Base-by-base conservation (phyloP, 2,113 vertebrate species). In the Oncorhynchus clarkii region DNA sequence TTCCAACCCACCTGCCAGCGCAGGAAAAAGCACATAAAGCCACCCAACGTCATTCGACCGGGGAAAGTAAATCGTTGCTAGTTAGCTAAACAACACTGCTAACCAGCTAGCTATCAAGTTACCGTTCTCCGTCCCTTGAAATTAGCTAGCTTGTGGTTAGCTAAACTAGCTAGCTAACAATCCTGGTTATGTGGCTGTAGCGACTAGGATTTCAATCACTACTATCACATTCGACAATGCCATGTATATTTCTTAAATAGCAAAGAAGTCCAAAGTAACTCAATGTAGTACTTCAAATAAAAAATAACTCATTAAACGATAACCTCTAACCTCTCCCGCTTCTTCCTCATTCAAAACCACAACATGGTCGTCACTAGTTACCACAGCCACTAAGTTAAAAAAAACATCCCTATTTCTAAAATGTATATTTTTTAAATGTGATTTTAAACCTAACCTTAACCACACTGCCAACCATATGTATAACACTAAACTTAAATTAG, bases 311-410 rank as follows among this genome's bases (percentile, higher is more conserved):
- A 76, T 83, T 88, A 82, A 85, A 88, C 81, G 87, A 84, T 78
- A 92, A 84, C 80, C 92, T 92, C 93, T 78, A 92, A 84, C 80
- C 92, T 92, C 93, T 94, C 93, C 93, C 93, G 93, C 93, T 93
- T 94, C 93, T 94, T 94, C 93, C 93, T 94, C 86, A 94, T 94
- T 94, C 92, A 94, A 94, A 94, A 93, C 91, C 90, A 92, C 92
- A 94, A 93, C 93, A 94, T 94, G 93, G 93, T 92, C 89, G 93
- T 45, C 39, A 45, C 39, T 45, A 12, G 39, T 45, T 45, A 45
- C 8, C 39, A 45, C 39, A 45, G 39, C 39, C 39, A 45, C 39
- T 45, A 45, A 45, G 9, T 11, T n/a, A n/a, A 9, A 45, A 1
- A 45, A 11, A 45, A 2, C 39, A 3, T 3, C 8, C 9, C 39